phyloP scores from a whole-genome alignment of 1,140 invertebrate genomes.

The Drosophila rufa region DNA sequence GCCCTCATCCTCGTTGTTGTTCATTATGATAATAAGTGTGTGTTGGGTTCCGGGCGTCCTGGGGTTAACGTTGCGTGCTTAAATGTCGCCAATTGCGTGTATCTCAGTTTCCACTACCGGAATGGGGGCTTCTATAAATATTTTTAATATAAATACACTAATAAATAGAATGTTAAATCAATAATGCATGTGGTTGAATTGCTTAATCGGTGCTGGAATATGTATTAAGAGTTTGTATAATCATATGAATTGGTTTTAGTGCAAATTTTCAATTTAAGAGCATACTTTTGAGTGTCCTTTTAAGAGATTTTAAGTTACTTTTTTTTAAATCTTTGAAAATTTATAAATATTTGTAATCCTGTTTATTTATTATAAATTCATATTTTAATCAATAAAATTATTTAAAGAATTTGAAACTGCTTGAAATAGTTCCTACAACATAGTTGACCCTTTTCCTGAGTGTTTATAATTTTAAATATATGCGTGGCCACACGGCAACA shows the following conservation, averaged over 20 bases:
- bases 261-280: too few relatives aligned
- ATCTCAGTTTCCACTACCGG: constrained; percentile 41
- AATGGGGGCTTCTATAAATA: constrained; percentile 29
- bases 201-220: not conserved
- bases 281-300: too few relatives aligned
- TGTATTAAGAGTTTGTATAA: not conserved
- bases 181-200: not conserved
- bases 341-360: not conserved
- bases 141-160: constrained; percentile 12
- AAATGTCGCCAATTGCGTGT: constrained; percentile 78
- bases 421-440: not conserved
- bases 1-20: constrained; percentile 21
- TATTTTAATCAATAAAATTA: not conserved
- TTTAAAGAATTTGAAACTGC: too few relatives aligned
- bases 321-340: not conserved
- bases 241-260: too few relatives aligned
- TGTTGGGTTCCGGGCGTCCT: constrained; percentile 37
- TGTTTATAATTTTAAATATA: constrained; percentile 35
- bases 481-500: constrained; percentile 10
- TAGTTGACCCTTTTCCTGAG: not conserved
- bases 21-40: constrained; percentile 77
- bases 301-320: not conserved
- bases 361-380: not conserved
- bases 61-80: constrained; percentile 79
- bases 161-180: constrained; percentile 7